These are phyloP conservation scores for Delia radicum DNA, from an alignment of 1,140 invertebrate species.

Conservation along the genomic window DNA sequence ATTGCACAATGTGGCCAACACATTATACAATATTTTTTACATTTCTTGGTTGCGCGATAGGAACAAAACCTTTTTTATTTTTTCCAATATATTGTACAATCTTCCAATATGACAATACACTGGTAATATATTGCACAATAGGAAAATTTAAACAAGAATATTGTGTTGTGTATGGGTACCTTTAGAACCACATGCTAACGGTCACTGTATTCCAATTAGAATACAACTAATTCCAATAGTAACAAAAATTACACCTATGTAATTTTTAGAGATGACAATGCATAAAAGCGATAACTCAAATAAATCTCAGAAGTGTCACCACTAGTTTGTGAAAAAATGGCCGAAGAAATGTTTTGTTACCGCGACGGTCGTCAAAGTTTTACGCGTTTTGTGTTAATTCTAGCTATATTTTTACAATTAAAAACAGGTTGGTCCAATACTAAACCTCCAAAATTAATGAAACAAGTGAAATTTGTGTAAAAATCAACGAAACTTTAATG, in stretches of 20 bases:
- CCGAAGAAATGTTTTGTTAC: constrained; percentile 29
- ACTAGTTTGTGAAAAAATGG: constrained; percentile 32
- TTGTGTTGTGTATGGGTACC: no score
- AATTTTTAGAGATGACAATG: background rate
- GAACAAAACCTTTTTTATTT: no score
- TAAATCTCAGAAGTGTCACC: constrained; percentile 8
- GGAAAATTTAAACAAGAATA: no score
- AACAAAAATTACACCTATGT: background rate
- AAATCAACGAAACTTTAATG: background rate
- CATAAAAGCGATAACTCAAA: no score
- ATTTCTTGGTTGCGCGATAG: no score
- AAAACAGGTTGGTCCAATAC: constrained; percentile 24
- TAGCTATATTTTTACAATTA: constrained; percentile 23
- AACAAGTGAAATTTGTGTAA: background rate
- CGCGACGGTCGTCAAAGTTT: constrained; percentile 25
- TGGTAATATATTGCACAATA: no score
- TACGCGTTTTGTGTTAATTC: constrained; percentile 26
- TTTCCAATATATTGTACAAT: no score
- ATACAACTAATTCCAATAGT: background rate
- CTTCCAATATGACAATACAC: no score
- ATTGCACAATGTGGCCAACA: no score
- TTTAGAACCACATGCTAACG: background rate
- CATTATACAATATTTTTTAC: no score
- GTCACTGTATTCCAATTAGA: background rate
- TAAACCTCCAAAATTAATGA: background rate